phyloP scores from a whole-genome alignment of 1,140 invertebrate species.

The Neelides sp. region DNA sequence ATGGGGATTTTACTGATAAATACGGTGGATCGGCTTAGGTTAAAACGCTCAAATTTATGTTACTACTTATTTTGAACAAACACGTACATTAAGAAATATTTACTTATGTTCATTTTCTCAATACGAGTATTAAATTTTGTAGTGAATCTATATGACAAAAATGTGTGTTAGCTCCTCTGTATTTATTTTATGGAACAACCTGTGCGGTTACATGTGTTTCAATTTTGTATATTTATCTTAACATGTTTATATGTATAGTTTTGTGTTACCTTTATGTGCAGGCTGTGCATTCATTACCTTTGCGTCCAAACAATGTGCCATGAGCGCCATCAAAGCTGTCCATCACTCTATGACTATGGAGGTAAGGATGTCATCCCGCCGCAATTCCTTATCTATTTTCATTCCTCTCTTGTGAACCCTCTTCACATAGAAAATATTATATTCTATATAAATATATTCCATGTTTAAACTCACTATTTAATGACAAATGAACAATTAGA shows the following conservation, averaged over 20 bases:
- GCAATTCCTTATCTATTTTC: constrained; percentile 4
- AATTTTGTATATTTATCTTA: neutral
- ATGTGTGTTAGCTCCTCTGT: neutral
- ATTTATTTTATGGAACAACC: neutral
- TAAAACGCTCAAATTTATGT: no score
- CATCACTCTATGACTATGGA: constrained; percentile 99
- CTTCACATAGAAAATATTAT: no score
- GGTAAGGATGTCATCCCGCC: constrained; percentile 39
- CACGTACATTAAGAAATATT: no score
- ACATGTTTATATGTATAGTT: constrained; percentile 4
- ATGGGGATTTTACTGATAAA: no score
- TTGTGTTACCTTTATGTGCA: constrained; percentile 34
- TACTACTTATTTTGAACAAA: no score
- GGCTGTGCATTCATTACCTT: constrained; percentile 98
- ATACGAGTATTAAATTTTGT: no score
- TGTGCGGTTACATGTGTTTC: neutral
- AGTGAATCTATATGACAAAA: neutral
- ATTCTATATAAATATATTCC: no score
- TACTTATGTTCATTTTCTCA: no score
- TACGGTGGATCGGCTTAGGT: no score
- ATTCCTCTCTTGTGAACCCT: constrained; percentile 1
- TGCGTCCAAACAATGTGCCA: constrained; percentile 85
- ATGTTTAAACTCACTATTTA: no score
- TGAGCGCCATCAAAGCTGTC: constrained; percentile 89
- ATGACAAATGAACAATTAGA: neutral